Conservation (phyloP, 2,888 invertebrate species). For the Lamproptera curius region DNA sequence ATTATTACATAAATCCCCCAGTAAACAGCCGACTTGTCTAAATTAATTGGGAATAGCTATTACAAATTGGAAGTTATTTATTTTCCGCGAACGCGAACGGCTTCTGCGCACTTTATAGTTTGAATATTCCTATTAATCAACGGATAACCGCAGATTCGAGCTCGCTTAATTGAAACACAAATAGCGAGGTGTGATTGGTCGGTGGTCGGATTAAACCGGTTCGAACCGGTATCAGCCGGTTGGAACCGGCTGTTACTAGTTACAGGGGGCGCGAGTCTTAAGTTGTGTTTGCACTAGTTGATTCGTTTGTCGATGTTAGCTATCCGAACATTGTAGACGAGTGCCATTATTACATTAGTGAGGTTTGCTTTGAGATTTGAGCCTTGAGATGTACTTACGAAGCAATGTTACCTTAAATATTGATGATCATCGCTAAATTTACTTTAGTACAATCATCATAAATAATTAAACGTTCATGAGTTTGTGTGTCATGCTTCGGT, state of each 20-base stretch:
- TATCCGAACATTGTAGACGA: constrained; percentile 4
- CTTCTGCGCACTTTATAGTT: constrained; percentile 21
- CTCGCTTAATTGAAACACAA: constrained; percentile 68
- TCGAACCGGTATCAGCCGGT: constrained; percentile 35
- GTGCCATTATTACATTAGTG: constrained; percentile 10
- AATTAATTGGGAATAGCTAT: constrained; percentile 21
- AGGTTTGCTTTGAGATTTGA: constrained; percentile 11
- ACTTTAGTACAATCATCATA: too few species aligned
- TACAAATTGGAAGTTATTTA: constrained; percentile 23
- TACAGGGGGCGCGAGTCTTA: constrained; percentile 43
- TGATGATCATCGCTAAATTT: too few species aligned
- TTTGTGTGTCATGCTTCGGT: too few species aligned
- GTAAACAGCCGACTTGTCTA: constrained; percentile 18
- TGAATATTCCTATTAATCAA: constrained; percentile 49
- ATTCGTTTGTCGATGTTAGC: constrained; percentile 10
- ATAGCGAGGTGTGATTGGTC: constrained; percentile 64
- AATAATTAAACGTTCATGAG: too few species aligned
- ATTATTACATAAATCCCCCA: constrained; percentile 15
- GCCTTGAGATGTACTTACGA: constrained; percentile 4
- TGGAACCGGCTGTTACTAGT: constrained; percentile 42
- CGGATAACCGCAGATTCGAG: constrained; percentile 53
- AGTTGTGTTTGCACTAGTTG: constrained; percentile 36
- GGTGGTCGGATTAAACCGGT: constrained; percentile 51
- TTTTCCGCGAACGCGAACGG: constrained; percentile 18
- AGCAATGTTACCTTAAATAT: constrained; percentile 1